Conservation (phyloP, 1,140 invertebrate species). For the Drosophila pseudoobscura region DNA sequence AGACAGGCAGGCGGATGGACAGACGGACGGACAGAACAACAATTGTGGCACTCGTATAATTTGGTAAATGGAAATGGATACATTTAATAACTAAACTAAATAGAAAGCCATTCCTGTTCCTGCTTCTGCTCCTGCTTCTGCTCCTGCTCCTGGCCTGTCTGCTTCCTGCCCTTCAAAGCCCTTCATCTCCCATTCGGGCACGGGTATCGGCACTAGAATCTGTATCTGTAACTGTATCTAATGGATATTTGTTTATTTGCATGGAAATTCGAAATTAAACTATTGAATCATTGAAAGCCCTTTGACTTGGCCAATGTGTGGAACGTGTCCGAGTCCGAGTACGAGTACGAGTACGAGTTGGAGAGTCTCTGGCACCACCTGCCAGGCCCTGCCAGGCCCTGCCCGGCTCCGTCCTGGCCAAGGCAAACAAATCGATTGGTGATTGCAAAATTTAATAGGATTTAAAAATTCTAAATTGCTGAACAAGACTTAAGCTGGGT, state of each 20-base stretch:
- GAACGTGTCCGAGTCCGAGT: slow-evolving; percentile 30
- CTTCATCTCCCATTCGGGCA: not conserved
- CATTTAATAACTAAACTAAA: slow-evolving; percentile 78
- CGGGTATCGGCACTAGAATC: too few species aligned
- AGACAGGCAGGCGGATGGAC: slow-evolving; percentile 20
- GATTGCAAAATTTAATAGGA: slow-evolving; percentile 73
- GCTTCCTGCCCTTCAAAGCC: too few species aligned
- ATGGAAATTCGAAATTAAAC: slow-evolving; percentile 66
- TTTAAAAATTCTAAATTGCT: slow-evolving; percentile 77
- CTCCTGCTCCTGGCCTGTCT: not conserved
- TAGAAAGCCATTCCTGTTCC: slow-evolving; percentile 47
- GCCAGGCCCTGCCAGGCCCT: slow-evolving; percentile 2
- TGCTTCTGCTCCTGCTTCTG: not conserved
- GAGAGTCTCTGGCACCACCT: not conserved
- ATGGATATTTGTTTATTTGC: slow-evolving; percentile 59
- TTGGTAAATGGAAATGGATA: slow-evolving; percentile 73
- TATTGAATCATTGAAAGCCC: slow-evolving; percentile 72
- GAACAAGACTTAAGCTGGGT: slow-evolving; percentile 64
- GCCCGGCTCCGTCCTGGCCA: not conserved
- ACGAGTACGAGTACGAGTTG: slow-evolving; percentile 9
- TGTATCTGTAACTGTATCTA: slow-evolving; percentile 6
- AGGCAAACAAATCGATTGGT: slow-evolving; percentile 68
- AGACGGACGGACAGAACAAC: slow-evolving; percentile 34
- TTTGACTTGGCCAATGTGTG: slow-evolving; percentile 49
- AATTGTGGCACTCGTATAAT: slow-evolving; percentile 53